phyloP scores from a whole-genome alignment of 2,113 vertebrate species.

The Ranitomeya imitator region DNA sequence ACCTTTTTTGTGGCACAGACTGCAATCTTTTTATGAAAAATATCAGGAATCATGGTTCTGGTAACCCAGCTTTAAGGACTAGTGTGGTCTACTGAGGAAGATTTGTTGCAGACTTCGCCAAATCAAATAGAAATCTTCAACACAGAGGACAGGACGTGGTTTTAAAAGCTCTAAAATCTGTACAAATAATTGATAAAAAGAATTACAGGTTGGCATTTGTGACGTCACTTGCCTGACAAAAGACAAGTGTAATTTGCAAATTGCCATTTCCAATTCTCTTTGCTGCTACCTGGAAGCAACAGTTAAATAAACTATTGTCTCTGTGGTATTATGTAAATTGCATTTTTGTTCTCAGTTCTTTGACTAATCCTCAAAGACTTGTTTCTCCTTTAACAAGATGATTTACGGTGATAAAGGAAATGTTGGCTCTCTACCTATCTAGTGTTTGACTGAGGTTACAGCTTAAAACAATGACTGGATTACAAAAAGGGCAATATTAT shows the following conservation, averaged over 20 bases:
- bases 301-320: slow-evolving; percentile 70
- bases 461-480: slow-evolving; percentile 62
- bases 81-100: too few species aligned
- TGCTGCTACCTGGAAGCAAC: slow-evolving; percentile 47
- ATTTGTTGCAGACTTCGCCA: too few species aligned
- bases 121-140: too few species aligned
- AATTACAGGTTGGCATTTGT: background rate
- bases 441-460: slow-evolving; percentile 53
- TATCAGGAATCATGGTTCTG: too few species aligned
- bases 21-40: too few species aligned
- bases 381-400: slow-evolving; percentile 55
- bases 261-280: slow-evolving; percentile 42
- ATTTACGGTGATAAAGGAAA: slow-evolving; percentile 53
- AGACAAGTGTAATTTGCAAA: slow-evolving; percentile 24
- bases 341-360: slow-evolving; percentile 63
- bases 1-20: too few species aligned
- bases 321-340: slow-evolving; percentile 65
- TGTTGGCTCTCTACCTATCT: slow-evolving; percentile 53
- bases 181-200: background rate
- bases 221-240: slow-evolving; percentile 1
- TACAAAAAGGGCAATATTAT: slow-evolving; percentile 58
- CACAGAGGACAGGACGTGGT: too few species aligned
- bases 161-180: too few species aligned
- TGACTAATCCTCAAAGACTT: slow-evolving; percentile 60
- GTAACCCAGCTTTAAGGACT: too few species aligned